Percentiles rank a stretch among this genome's conserved stretches.
These are phyloP conservation scores for Sternotherus odoratus DNA, from an alignment of 2,797 vertebrate genomes.

Conservation along the genomic window DNA sequence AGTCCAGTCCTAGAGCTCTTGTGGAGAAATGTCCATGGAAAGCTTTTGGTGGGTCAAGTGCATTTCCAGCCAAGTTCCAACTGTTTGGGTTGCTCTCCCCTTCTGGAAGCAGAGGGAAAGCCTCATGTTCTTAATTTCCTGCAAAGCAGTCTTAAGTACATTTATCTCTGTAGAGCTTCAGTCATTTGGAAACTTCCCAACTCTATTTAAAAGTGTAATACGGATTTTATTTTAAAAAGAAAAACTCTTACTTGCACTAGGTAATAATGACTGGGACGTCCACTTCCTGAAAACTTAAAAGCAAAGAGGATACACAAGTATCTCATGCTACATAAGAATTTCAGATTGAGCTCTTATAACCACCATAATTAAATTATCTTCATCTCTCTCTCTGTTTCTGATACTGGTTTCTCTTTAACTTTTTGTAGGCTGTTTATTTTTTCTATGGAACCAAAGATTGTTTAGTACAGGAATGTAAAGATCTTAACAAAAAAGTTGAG, in stretches of 20 bases:
- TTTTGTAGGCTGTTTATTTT: conserved; percentile 92
- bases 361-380: not conserved
- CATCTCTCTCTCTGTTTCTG: conserved; percentile 1
- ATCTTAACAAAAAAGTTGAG: conserved; percentile 98
- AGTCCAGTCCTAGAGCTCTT: not conserved
- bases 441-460: conserved; percentile 99
- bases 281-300: not conserved
- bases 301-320: not conserved
- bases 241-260: not conserved
- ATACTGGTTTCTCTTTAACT: conserved; percentile 9
- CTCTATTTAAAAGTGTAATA: not conserved
- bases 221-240: not conserved
- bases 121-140: not conserved
- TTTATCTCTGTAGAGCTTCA: not conserved
- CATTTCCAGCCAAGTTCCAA: not conserved
- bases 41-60: not conserved
- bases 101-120: not conserved
- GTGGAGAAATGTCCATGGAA: not conserved
- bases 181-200: conserved; percentile 1
- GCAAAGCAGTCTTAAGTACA: not conserved
- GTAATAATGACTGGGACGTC: not conserved
- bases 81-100: not conserved
- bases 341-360: not conserved
- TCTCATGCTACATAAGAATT: fast-evolving
- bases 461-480: conserved; percentile 98